phyloP scores from a whole-genome alignment of 2,888 invertebrate genomes.

The Eulithis prunata region DNA sequence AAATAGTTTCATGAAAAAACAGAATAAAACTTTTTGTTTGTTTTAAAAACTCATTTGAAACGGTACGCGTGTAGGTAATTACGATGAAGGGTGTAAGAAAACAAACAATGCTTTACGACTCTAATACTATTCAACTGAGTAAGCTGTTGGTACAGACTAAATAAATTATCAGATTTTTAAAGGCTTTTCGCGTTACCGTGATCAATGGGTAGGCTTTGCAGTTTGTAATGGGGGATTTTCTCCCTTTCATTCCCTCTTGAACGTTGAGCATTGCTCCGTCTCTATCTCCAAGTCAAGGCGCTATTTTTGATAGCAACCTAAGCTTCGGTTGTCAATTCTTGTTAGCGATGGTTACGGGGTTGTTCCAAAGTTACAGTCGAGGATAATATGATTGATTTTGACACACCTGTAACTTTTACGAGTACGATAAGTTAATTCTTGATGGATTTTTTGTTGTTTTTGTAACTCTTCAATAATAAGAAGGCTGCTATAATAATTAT shows the following conservation, averaged over 20 bases:
- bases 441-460: too few species aligned
- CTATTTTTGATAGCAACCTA: constrained; percentile 61
- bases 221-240: constrained; percentile 73
- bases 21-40: too few species aligned
- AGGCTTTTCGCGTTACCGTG: constrained; percentile 79
- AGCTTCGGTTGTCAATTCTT: constrained; percentile 70
- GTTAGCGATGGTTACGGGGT: constrained; percentile 65
- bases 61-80: too few species aligned
- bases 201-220: constrained; percentile 77
- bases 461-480: too few species aligned
- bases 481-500: too few species aligned
- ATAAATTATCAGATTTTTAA: constrained; percentile 81
- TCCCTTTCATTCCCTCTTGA: constrained; percentile 53
- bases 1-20: too few species aligned
- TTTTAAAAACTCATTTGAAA: too few species aligned
- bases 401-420: constrained; percentile 11
- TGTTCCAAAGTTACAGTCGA: constrained; percentile 53
- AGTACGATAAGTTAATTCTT: background rate
- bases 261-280: constrained; percentile 45
- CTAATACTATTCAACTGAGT: constrained; percentile 49
- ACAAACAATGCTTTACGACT: constrained; percentile 30
- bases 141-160: constrained; percentile 68
- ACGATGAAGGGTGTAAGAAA: background rate
- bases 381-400: constrained; percentile 61
- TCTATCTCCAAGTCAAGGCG: constrained; percentile 53